Base-by-base conservation (phyloP, 2,113 vertebrate species). In the Eclectus roratus region DNA sequence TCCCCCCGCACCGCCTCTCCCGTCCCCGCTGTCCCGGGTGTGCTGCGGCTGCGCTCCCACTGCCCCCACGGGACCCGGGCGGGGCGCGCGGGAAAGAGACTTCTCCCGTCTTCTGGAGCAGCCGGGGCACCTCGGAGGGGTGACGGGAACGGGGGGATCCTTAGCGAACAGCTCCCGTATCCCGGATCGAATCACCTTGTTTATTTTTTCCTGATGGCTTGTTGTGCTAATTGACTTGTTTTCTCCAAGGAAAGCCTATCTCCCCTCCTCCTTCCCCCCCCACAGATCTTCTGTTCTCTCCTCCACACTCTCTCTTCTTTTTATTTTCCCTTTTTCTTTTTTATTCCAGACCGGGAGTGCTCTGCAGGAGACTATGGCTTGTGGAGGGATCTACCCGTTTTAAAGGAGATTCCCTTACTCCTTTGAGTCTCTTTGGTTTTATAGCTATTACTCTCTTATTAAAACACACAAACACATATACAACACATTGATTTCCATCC, bases 401-500 rank as follows among this genome's bases (percentile, higher is more conserved):
- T 28, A 91, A 92, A 44, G 90, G 80, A 94, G 93, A 94, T 94
- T 92, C 94, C 88, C 93, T 82, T 25, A 83, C 56, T 46, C 55
- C 82, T 77, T 88, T 60, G 81, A 94, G 64, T 83, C 49, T 82
- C 24, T 12, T 78, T 69, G 85, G 72, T 80, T 95, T 91, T 85
- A 85, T 71, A 86, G 85, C 89, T 88, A 89, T 88, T 96, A 72
- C 84, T 89, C 73, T 90, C 71, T 91, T 93, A 89, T 88, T 95
- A 92, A 97, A 94, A 91, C 88, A 89, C 76, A 89, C 91, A 80
- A n/a, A n/a, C 89, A 91, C 69, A 80, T 80, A 96, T 37, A 82
- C 86, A 91, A 92, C 96, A 81, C 95, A 93, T 87, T 96, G 97
- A 97, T 96, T 97, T 96, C 83, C 90, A 87, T 97, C 97, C 97